Conservation (phyloP, 1,140 invertebrate genomes). For the Pachypeltis micranthus region DNA sequence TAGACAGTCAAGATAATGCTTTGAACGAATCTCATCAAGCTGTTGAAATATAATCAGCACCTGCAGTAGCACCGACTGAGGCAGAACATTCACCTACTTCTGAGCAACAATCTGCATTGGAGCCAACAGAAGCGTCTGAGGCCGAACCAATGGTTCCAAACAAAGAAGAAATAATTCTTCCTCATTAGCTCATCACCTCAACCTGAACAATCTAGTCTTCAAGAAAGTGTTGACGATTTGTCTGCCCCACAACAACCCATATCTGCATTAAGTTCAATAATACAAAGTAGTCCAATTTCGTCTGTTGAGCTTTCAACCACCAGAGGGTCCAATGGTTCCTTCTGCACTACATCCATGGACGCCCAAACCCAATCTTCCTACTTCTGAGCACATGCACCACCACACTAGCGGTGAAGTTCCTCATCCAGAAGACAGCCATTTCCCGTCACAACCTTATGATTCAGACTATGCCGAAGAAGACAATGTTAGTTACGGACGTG, state of each 20-base stretch:
- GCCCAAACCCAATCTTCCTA: slow-evolving; percentile 16
- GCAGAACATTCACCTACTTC: too few species aligned
- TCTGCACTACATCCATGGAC: slow-evolving; percentile 17
- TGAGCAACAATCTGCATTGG: too few species aligned
- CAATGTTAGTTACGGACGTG: slow-evolving; percentile 62
- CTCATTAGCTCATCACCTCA: background rate
- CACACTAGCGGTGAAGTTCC: background rate
- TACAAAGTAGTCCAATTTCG: background rate
- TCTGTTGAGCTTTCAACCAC: background rate
- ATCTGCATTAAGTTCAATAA: too few species aligned
- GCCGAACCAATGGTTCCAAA: too few species aligned
- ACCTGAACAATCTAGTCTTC: slow-evolving; percentile 10
- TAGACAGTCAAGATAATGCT: too few species aligned
- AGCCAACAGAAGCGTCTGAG: too few species aligned
- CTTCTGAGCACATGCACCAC: slow-evolving; percentile 15
- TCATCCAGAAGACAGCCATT: slow-evolving; percentile 22
- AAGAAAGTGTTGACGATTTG: too few species aligned
- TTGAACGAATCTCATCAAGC: too few species aligned
- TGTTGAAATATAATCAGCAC: too few species aligned
- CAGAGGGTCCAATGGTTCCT: background rate
- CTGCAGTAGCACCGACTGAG: too few species aligned
- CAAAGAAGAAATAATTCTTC: too few species aligned
- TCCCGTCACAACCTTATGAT: slow-evolving; percentile 30
- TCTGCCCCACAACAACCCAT: background rate
- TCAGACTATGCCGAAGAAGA: slow-evolving; percentile 58